Evolutionary conservation across 2,888 invertebrate species (phyloP), one percentile per base, ranked within the genome.

Genomic region (Melieria omissa): DNA sequence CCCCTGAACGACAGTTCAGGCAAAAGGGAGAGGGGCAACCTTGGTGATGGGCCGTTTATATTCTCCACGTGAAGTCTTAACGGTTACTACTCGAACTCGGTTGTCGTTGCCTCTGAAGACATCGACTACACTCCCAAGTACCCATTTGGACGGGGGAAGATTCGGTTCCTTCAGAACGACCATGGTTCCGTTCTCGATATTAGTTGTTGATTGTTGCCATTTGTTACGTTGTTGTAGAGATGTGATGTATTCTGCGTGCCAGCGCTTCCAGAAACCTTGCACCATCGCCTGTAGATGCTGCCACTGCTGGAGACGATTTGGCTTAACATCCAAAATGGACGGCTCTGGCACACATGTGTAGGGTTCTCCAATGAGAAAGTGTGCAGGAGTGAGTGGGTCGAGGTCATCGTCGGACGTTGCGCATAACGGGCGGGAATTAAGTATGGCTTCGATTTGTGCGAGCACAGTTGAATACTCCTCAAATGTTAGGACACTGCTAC

Each of bases 331-430:
- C 5, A 71, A 12, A n/a, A 60, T 12, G 6, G 57, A 63, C 3
- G 75, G 70, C 29, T 75, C 70, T 5, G 73, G 73, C 49, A 74
- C 14, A 29, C 66, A 65, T 14, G 71, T 73, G 4, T 70, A 52
- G 0, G 71, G 70, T 29, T 74, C 71, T 45, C 65, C 74, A 63
- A 74, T 65, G 52, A 74, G 66, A 49, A 74, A 72, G 14, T 69
- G 71, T 14, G 74, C 57, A 9, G 66, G 69, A 16, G 62, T 69
- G n/a, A 62, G 61, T 9, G 61, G 69, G 54, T 69, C 63, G 45
- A 63, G 6, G 10, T 54, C 44, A 44, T 64, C 14, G 10, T 47
- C 47, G 29, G 63, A 63, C 3, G 47, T 63, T 47, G 47, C 47
- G 5, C 63, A 49, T 46, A 63, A 16, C n/a, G 60, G 60, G 10